Conservation (phyloP, 2,797 vertebrate genomes). For the Tarsius wallacei region DNA sequence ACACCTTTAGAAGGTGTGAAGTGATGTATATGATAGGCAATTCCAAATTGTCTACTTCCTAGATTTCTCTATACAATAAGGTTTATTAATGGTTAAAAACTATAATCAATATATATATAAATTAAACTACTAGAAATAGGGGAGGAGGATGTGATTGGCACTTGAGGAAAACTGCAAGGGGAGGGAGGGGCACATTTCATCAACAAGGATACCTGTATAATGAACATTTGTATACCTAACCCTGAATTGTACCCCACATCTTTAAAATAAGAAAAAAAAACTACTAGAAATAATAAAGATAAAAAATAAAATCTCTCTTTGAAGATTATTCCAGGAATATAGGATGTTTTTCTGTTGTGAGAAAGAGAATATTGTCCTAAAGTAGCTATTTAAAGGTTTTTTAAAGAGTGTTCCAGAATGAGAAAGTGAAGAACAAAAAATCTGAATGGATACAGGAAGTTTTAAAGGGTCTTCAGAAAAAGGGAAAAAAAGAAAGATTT, state of each 20-base stretch:
- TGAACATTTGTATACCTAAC: too few species aligned
- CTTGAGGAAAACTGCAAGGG: too few species aligned
- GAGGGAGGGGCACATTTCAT: too few species aligned
- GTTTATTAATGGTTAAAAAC: too few species aligned
- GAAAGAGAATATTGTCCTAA: not conserved
- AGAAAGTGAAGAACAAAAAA: not conserved
- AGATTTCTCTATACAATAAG: not conserved
- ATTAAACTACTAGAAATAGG: too few species aligned
- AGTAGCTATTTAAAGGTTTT: not conserved
- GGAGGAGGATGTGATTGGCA: too few species aligned
- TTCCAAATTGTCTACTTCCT: not conserved
- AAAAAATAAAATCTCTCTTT: not conserved
- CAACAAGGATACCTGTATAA: too few species aligned
- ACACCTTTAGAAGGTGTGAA: not conserved
- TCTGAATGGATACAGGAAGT: not conserved
- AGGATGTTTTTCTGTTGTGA: not conserved
- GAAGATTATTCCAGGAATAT: not conserved
- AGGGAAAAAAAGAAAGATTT: not conserved
- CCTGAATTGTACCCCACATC: too few species aligned
- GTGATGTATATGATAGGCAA: not conserved
- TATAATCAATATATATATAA: too few species aligned
- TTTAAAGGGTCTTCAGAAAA: not conserved
- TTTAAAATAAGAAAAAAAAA: too few species aligned
- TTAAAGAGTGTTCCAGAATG: conserved; percentile 9
- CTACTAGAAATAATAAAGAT: not conserved